A percentile compares a stretch with the other conserved stretches of the same genome.
Conservation (phyloP, 2,888 invertebrate species). For the Eristalis arbustorum region DNA sequence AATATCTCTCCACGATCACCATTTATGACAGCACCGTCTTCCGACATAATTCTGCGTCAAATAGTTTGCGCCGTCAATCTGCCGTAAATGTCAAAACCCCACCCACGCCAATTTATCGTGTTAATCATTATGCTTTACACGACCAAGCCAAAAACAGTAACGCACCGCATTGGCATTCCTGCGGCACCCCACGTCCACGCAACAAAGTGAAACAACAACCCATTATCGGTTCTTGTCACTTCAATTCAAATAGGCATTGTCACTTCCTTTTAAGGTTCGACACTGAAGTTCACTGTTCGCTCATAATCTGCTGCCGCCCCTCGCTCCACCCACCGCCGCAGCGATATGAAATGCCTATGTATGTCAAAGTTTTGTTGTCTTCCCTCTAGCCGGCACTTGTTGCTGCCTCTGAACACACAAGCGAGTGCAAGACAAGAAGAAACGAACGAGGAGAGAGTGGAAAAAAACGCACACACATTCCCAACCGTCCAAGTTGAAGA, state of each 20-base stretch:
- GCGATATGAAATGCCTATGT: slow-evolving; percentile 33
- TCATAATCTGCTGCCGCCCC: not conserved
- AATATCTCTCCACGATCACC: not conserved
- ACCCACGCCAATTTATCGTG: not conserved
- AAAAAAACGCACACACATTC: slow-evolving; percentile 24
- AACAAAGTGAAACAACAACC: not conserved
- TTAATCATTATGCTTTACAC: not conserved
- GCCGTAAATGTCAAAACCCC: not conserved
- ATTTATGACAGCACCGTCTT: not conserved
- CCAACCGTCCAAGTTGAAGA: slow-evolving; percentile 41
- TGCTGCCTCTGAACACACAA: not conserved
- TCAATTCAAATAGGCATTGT: slow-evolving; percentile 29
- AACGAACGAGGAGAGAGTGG: not conserved
- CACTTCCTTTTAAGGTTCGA: slow-evolving; percentile 37
- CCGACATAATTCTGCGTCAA: not conserved
- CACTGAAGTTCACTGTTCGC: slow-evolving; percentile 27
- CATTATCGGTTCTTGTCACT: not conserved
- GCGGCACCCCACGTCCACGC: not conserved
- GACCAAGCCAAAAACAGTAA: not conserved
- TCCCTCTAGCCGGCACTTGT: not conserved
- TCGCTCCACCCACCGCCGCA: not conserved
- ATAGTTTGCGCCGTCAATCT: not conserved
- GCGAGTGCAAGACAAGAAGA: not conserved
- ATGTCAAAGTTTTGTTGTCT: slow-evolving; percentile 17
- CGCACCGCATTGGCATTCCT: slow-evolving; percentile 4